phyloP scores from a whole-genome alignment of 2,113 vertebrate genomes.

The Mesocricetus auratus region DNA sequence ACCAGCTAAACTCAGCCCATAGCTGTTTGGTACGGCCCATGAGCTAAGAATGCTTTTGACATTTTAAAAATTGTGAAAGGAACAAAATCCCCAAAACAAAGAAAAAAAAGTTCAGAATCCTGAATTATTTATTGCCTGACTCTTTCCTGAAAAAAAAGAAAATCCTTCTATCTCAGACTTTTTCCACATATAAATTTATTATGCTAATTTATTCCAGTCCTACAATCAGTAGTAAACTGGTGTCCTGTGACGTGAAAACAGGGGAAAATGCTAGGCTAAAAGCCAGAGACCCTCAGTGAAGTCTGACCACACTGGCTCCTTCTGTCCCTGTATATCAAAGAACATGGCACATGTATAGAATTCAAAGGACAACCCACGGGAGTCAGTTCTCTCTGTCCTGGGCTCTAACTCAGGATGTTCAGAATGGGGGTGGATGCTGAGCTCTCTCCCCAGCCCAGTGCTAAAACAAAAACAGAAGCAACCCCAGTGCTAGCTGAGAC shows the following conservation, averaged over 20 bases:
- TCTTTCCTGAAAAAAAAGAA: not conserved
- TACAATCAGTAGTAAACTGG: not conserved
- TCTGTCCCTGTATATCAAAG: not conserved
- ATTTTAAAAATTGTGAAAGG: conserved; percentile 5
- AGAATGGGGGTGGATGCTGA: not conserved
- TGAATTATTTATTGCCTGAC: not conserved
- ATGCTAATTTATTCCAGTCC: not conserved
- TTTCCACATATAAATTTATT: not conserved
- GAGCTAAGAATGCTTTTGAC: not conserved
- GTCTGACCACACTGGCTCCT: not conserved
- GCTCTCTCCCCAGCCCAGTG: not conserved
- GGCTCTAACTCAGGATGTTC: not conserved
- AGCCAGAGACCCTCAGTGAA: no score
- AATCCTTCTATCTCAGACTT: not conserved
- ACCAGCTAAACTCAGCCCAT: not conserved
- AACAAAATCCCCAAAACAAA: not conserved
- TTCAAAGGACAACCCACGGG: not conserved
- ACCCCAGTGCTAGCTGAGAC: not conserved
- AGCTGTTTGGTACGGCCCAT: not conserved
- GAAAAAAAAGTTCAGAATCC: not conserved
- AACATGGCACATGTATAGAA: not conserved
- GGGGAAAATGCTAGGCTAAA: not conserved
- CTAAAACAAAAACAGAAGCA: not conserved
- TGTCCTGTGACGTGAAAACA: not conserved
- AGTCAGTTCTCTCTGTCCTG: not conserved